Evolutionary conservation across 2,888 invertebrate species (phyloP).

Genomic region (Leptopterna dolabrata): DNA sequence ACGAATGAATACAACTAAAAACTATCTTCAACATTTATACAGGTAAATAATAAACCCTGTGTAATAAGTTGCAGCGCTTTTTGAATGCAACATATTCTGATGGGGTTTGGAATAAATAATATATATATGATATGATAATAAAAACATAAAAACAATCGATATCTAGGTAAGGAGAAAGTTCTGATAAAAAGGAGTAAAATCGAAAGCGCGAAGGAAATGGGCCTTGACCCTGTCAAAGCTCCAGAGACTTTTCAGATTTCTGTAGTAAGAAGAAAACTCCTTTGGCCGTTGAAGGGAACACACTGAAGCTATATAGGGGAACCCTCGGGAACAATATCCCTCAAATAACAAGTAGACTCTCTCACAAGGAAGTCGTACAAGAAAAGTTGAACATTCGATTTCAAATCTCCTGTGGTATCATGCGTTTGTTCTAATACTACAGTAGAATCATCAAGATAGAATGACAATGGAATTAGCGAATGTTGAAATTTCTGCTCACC

Average conservation of each 20-base stretch:
- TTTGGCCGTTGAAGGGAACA: neutral
- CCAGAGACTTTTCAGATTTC: neutral
- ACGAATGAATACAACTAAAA: no score
- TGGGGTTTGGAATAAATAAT: no score
- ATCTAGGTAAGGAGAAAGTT: no score
- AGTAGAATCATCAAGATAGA: no score
- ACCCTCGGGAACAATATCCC: constrained; percentile 30
- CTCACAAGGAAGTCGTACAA: neutral
- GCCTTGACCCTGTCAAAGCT: neutral
- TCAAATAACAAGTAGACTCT: constrained; percentile 13
- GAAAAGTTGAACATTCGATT: neutral
- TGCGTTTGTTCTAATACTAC: neutral
- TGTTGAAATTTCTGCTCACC: no score
- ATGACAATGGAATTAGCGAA: no score
- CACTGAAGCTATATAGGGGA: constrained; percentile 14
- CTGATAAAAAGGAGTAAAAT: neutral
- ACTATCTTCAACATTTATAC: no score
- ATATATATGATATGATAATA: neutral
- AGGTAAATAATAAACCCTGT: no score
- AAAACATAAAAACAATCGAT: neutral
- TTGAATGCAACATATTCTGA: no score
- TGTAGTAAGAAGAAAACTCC: neutral
- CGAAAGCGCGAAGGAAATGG: neutral
- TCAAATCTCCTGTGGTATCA: neutral
- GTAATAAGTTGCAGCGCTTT: no score